phyloP scores from a whole-genome alignment of 2,113 vertebrate species.

The rat (Rattus norvegicus) region GRCr8 NC_086028.1:64708001-64708500 shows the following conservation, averaged over 20 bases:
- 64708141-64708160: neutral
- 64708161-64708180: neutral
- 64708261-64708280: no score
- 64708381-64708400: neutral
- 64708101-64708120: no score
- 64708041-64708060: neutral
- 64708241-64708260: neutral
- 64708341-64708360: neutral
- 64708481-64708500: constrained; percentile 45
- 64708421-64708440: constrained; percentile 18
- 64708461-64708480: constrained; percentile 27
- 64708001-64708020: neutral
- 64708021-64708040: neutral
- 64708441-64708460: constrained; percentile 34
- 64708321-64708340: neutral
- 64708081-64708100: neutral
- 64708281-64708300: neutral
- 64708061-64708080: neutral
- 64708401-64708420: neutral
- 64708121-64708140: neutral
- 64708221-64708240: neutral
- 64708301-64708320: neutral
- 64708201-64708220: neutral
- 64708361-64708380: neutral
- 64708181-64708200: neutral